Evolutionary conservation across 2,888 invertebrate species (phyloP), one percentile per base, ranked within the genome.

Genomic region (Diarsia brunnea): DNA sequence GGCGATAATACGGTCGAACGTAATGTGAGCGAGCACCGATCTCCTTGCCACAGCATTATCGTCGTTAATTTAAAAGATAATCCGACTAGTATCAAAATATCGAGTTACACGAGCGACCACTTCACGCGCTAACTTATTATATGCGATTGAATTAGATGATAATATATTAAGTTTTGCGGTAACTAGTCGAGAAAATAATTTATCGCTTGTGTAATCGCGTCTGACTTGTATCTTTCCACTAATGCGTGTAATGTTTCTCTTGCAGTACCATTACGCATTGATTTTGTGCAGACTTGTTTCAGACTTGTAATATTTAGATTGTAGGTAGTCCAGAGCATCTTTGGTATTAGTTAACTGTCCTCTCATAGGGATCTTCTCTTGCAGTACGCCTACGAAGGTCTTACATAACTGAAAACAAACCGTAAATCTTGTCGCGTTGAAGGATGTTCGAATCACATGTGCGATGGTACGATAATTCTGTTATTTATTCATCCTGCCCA

Each of bases 391-490:
- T 76, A 82, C 82, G 69, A 79, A 69, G 64, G 78, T 73, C 71
- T 81, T 87, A 82, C 76, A 76, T 88, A 87, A 88, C 78, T 81
- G 83, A 87, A 81, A 84, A 89, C 86, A 86, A 87, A 90, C 77
- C 90, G 87, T 90, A 88, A 88, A 91, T 87, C 85, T 81, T 84
- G 81, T 68, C 73, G 65, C 69, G 82, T 81, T 84, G 84, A 88
- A 89, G 89, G 89, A 91, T 87, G 88, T 84, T 81, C 84, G 87
- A 88, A 91, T 92, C 91, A 91, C 90, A 89, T 86, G 86, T 87
- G 90, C 92, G 95, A 95, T 95, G 91, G 90, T 90, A 87, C 88
- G 94, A 95, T 96, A 95, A 95, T 95, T 94, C 93, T 87, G 90
- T 94, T 94, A 95, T 96, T 95, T 95, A 95, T 95, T 92, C 92